These are phyloP conservation scores for Prionailurus viverrinus DNA, from an alignment of 2,113 vertebrate species.

Conservation along the genomic window DNA sequence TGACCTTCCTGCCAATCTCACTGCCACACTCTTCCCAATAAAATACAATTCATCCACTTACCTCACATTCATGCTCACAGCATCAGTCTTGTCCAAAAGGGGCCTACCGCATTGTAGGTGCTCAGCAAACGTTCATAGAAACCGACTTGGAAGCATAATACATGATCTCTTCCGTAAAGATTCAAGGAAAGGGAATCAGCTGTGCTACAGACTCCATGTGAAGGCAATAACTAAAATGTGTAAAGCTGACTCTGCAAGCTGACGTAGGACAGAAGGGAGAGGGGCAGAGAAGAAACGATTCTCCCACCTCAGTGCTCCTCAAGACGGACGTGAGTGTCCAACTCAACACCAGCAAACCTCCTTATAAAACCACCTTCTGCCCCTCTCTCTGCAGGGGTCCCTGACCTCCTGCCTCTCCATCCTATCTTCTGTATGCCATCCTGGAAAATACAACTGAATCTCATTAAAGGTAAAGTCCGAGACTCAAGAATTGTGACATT, in stretches of 20 bases:
- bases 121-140: rapidly evolving
- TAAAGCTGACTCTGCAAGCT: rapidly evolving
- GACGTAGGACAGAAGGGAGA: rapidly evolving
- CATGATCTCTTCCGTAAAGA: background rate
- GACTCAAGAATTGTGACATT: background rate
- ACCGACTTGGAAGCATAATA: background rate
- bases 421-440: too few species aligned
- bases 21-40: rapidly evolving
- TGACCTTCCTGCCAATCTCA: background rate
- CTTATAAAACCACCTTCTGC: rapidly evolving
- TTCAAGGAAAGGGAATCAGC: background rate
- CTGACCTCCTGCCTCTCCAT: background rate
- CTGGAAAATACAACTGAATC: background rate
- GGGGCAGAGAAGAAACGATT: rapidly evolving
- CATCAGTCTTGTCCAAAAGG: background rate
- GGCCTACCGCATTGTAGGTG: rapidly evolving
- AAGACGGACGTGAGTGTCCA: rapidly evolving
- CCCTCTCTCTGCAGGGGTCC: background rate
- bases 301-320: rapidly evolving
- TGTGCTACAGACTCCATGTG: rapidly evolving
- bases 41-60: rapidly evolving
- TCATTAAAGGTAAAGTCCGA: background rate
- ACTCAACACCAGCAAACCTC: background rate
- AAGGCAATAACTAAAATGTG: background rate
- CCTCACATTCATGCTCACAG: rapidly evolving